Conservation (phyloP, 2,888 invertebrate genomes). For the Stratiomys singularior region DNA sequence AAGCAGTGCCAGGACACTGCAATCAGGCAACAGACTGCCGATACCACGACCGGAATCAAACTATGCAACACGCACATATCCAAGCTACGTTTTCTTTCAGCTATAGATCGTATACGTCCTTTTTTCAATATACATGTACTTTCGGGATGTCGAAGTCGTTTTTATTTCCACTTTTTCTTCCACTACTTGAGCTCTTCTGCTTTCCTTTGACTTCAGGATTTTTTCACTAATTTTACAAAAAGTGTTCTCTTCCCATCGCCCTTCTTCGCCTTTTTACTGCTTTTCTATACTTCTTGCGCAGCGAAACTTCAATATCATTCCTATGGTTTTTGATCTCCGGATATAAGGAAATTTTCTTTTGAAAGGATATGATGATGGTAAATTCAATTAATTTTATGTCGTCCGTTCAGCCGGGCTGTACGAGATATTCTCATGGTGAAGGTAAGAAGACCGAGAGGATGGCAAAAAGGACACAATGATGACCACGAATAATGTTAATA, state of each 20-base stretch:
- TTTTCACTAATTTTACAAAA: slow-evolving; percentile 25
- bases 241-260: background rate
- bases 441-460: background rate
- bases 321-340: slow-evolving; percentile 37
- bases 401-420: background rate
- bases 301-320: slow-evolving; percentile 40
- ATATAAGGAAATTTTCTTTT: slow-evolving; percentile 31
- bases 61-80: slow-evolving; percentile 7
- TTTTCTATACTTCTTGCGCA: background rate
- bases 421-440: background rate
- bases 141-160: background rate
- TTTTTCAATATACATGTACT: background rate
- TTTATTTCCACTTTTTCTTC: background rate
- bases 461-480: background rate
- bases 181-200: background rate
- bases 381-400: slow-evolving; percentile 28
- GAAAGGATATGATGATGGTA: slow-evolving; percentile 27
- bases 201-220: background rate
- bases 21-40: background rate
- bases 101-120: background rate
- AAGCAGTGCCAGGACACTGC: slow-evolving; percentile 8
- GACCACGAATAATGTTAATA: slow-evolving; percentile 4
- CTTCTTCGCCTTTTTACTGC: too few relatives aligned
- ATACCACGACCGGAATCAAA: too few relatives aligned
- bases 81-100: background rate